These are phyloP conservation scores for Bembecia ichneumoniformis DNA, from an alignment of 2,888 invertebrate genomes.

Conservation along the genomic window DNA sequence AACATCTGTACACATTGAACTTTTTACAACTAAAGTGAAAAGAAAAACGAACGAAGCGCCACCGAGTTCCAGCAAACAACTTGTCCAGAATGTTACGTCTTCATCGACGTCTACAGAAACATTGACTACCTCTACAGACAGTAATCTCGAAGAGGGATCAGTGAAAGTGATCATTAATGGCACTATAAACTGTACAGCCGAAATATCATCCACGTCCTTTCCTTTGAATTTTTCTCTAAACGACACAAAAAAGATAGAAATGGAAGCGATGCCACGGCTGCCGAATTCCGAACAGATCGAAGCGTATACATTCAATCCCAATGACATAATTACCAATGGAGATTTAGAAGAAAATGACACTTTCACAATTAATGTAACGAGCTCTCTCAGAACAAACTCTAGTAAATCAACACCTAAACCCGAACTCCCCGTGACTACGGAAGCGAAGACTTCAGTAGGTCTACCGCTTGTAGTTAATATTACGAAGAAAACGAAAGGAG, in stretches of 20 bases:
- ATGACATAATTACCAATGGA: constrained; percentile 57
- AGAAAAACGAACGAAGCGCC: constrained; percentile 42
- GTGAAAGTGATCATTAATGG: constrained; percentile 56
- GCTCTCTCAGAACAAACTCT: constrained; percentile 61
- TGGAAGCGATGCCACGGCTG: constrained; percentile 34
- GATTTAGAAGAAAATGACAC: constrained; percentile 64
- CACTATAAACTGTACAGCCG: constrained; percentile 60
- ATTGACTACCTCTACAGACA: constrained; percentile 12
- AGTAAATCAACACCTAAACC: constrained; percentile 27
- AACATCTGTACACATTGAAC: constrained; percentile 24
- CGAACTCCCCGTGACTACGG: constrained; percentile 11
- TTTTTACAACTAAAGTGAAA: constrained; percentile 42
- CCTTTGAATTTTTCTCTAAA: constrained; percentile 36
- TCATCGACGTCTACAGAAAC: constrained; percentile 12
- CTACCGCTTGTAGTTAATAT: constrained; percentile 53
- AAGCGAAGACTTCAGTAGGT: constrained; percentile 37
- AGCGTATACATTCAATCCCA: constrained; percentile 42
- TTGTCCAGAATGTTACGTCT: constrained; percentile 13
- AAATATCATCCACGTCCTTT: constrained; percentile 52
- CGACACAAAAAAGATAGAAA: constrained; percentile 29
- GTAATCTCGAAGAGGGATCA: constrained; percentile 31
- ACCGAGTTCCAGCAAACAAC: constrained; percentile 10
- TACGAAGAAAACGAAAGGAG: constrained; percentile 72
- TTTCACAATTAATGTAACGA: constrained; percentile 72
- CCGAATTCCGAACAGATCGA: constrained; percentile 37